phyloP scores from a whole-genome alignment of 2,888 invertebrate genomes.

The Drosophila peninsularis region DNA sequence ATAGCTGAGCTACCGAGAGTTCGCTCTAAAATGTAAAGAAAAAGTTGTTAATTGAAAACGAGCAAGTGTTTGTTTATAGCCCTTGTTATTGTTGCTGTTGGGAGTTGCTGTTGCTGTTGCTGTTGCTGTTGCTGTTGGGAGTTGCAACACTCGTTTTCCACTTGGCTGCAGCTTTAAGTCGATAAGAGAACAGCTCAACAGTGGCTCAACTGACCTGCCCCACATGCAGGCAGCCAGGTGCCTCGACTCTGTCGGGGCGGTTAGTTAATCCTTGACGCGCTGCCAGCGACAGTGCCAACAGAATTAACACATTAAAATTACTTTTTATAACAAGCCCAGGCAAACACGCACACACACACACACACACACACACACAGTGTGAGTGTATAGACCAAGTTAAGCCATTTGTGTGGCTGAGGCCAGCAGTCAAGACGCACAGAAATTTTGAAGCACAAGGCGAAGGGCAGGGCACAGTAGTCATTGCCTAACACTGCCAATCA shows the following conservation, averaged over 20 bases:
- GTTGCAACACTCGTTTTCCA: conserved; percentile 47
- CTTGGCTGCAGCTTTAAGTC: conserved; percentile 48
- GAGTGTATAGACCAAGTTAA: conserved; percentile 35
- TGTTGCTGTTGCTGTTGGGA: neutral
- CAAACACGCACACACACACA: conserved; percentile 20
- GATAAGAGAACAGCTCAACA: conserved; percentile 20
- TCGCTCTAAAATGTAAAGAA: conserved; percentile 40
- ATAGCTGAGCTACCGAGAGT: neutral
- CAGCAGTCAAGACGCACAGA: conserved; percentile 30
- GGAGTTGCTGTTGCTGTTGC: conserved; percentile 8
- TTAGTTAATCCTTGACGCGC: conserved; percentile 54
- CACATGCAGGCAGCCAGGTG: neutral
- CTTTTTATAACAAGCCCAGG: conserved; percentile 66
- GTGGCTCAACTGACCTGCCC: conserved; percentile 21
- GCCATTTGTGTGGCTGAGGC: conserved; percentile 57
- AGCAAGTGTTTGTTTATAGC: conserved; percentile 49
- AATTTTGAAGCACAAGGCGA: conserved; percentile 13
- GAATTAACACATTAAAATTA: conserved; percentile 80
- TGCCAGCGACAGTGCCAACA: conserved; percentile 61
- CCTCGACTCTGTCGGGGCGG: conserved; percentile 10
- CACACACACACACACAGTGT: conserved; percentile 6
- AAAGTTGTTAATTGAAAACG: conserved; percentile 75
- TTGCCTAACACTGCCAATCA: neutral
- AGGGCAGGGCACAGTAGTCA: conserved; percentile 24
- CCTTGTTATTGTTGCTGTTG: conserved; percentile 20